phyloP scores from a whole-genome alignment of 64 coral and sea anemone species.

The Porites australiensis region DNA sequence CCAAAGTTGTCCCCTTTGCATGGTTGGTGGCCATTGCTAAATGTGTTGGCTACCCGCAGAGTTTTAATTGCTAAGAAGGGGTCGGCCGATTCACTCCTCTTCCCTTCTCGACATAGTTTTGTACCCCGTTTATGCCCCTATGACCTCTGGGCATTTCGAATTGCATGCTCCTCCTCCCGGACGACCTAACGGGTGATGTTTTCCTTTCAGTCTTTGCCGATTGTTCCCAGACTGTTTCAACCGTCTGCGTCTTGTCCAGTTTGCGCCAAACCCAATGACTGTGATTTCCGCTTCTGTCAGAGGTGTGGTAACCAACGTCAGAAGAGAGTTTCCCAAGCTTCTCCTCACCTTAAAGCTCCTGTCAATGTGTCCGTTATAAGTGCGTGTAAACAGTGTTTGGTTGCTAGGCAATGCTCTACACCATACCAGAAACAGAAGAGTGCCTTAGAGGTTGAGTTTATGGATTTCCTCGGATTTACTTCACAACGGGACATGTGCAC shows the following conservation, averaged over 20 bases:
- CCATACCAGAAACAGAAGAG: conserved; percentile 19
- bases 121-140: not conserved
- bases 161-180: not conserved
- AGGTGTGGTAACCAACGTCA: conserved; percentile 31
- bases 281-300: conserved; percentile 28
- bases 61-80: not conserved
- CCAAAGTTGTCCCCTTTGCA: conserved; percentile 16
- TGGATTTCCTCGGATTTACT: not conserved
- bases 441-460: not conserved
- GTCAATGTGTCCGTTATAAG: not conserved
- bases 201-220: not conserved
- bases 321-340: not conserved
- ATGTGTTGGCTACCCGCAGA: not conserved
- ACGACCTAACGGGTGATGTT: not conserved
- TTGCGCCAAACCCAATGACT: conserved; percentile 13
- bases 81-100: not conserved
- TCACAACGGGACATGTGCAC: not conserved
- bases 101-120: conserved; percentile 7
- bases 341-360: not conserved
- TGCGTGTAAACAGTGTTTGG: not conserved
- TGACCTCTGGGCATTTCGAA: not conserved
- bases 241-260: conserved; percentile 1
- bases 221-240: not conserved
- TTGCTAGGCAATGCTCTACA: not conserved
- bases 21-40: conserved; percentile 32